Conservation (phyloP, 2,797 vertebrate species). For the Rhodeus uyekii region DNA sequence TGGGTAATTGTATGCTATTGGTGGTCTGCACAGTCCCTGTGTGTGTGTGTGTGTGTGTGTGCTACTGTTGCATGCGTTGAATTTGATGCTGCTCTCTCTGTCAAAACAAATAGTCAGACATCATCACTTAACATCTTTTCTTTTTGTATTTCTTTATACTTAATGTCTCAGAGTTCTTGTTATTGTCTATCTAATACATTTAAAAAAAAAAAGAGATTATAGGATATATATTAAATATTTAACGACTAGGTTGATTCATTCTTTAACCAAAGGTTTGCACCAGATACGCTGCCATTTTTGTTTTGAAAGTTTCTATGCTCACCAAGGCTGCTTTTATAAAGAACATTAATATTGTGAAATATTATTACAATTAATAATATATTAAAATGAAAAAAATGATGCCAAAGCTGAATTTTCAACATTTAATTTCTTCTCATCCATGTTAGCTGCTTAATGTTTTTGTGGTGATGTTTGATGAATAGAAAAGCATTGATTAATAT, state of each 20-base stretch:
- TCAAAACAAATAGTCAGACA: constrained; percentile 47
- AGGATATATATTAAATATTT: too few species aligned
- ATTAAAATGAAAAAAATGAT: neutral
- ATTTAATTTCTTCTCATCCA: too few species aligned
- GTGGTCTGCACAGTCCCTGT: neutral
- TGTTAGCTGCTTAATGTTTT: too few species aligned
- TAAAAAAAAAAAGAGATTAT: too few species aligned
- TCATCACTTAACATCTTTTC: neutral
- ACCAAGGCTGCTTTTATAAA: neutral
- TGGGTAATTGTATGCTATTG: neutral
- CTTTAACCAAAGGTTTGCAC: neutral
- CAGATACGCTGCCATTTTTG: neutral
- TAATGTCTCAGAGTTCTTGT: neutral
- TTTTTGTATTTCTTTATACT: neutral
- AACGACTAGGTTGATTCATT: neutral
- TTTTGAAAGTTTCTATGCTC: neutral
- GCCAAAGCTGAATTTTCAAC: too few species aligned
- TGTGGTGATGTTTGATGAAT: too few species aligned
- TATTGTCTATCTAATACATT: neutral
- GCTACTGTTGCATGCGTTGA: constrained; percentile 48
- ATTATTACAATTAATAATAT: neutral
- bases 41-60: neutral
- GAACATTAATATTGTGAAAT: neutral
- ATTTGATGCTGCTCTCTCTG: constrained; percentile 33
- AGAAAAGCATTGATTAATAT: too few species aligned